phyloP scores from a whole-genome alignment of 2,888 invertebrate species.

The Entomobrya proxima region DNA sequence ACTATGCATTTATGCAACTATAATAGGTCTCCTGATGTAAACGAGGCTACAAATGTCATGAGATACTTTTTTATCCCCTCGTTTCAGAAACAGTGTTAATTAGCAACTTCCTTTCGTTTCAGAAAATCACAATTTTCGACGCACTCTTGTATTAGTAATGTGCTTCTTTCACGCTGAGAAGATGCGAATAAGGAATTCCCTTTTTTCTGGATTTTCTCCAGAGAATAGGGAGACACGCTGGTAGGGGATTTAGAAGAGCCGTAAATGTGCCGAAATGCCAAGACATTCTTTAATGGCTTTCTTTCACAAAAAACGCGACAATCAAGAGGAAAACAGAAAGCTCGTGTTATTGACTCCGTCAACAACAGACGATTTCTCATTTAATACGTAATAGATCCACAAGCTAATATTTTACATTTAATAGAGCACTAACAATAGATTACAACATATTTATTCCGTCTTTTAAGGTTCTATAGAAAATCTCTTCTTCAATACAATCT shows the following conservation, averaged over 20 bases:
- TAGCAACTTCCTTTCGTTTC: conserved; percentile 54
- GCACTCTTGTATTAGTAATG: conserved; percentile 61
- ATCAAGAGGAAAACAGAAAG: conserved; percentile 50
- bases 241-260: background rate
- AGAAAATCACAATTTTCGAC: conserved; percentile 56
- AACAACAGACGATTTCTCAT: conserved; percentile 38
- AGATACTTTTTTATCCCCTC: conserved; percentile 10
- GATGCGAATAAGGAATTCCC: conserved; percentile 49
- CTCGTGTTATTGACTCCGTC: conserved; percentile 59
- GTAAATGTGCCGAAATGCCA: conserved; percentile 19
- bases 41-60: conserved; percentile 20
- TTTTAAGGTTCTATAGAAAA: conserved; percentile 49
- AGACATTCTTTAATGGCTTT: background rate
- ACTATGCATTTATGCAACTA: too few relatives aligned
- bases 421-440: conserved; percentile 52
- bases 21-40: too few relatives aligned
- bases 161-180: conserved; percentile 62
- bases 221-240: background rate
- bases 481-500: too few relatives aligned
- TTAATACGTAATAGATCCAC: conserved; percentile 22
- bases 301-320: conserved; percentile 48
- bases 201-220: background rate
- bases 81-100: conserved; percentile 46
- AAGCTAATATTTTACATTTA: conserved; percentile 60
- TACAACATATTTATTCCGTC: conserved; percentile 35